phyloP scores from a whole-genome alignment of 2,113 vertebrate species.

The Nycticorax nycticorax region DNA sequence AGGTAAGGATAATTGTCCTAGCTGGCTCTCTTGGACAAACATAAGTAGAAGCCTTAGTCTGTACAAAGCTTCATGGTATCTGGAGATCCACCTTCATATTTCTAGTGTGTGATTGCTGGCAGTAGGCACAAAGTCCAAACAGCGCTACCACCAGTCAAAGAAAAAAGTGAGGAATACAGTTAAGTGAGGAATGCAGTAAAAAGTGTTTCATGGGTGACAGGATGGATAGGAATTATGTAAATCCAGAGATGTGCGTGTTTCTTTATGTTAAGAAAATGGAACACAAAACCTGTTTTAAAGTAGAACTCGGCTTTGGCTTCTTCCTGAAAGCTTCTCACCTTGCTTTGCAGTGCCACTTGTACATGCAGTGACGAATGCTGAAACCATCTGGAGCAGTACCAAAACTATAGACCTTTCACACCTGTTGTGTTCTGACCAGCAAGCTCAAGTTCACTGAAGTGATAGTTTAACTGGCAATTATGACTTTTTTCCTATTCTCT shows the following conservation, averaged over 20 bases:
- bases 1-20: not conserved
- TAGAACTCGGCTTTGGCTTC: not conserved
- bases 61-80: not conserved
- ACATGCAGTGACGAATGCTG: not conserved
- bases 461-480: not conserved
- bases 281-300: not conserved
- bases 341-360: not conserved
- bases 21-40: not conserved
- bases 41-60: not conserved
- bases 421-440: not conserved
- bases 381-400: not conserved
- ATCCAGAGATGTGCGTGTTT: not conserved
- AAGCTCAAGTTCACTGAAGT: not conserved
- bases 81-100: not conserved
- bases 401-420: not conserved
- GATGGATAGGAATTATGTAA: not conserved
- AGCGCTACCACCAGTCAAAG: not conserved
- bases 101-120: not conserved
- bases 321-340: not conserved
- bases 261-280: not conserved
- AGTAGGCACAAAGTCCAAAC: not conserved
- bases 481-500: not conserved
- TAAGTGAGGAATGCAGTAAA: not conserved
- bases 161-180: not conserved
- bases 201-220: not conserved